Evolutionary conservation across 2,113 vertebrate genomes (phyloP).

Genomic region (Electrona antarctica): DNA sequence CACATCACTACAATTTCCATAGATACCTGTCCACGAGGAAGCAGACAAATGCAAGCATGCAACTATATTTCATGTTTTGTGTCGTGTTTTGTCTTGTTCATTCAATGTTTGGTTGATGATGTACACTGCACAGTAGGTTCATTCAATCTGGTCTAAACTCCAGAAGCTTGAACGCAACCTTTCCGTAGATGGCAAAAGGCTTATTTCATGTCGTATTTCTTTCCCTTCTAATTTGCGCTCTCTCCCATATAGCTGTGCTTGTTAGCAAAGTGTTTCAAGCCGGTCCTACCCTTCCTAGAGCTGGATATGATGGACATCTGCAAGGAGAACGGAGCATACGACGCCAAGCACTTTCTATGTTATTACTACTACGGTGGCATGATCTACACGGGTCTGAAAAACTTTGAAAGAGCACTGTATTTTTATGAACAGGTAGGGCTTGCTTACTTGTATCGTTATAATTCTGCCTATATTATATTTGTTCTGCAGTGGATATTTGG

Average conservation of each 20-base stretch:
- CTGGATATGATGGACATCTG: conserved; percentile 99
- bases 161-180: too few species aligned
- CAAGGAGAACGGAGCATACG: conserved; percentile 99
- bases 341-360: conserved; percentile 98
- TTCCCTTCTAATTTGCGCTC: background rate
- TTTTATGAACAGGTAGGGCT: conserved; percentile 96
- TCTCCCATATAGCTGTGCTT: conserved; percentile 88
- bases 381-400: conserved; percentile 99
- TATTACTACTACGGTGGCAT: conserved; percentile 99
- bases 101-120: too few species aligned
- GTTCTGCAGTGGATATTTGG: background rate
- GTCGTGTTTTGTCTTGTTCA: too few species aligned
- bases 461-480: background rate
- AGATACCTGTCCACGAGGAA: too few species aligned
- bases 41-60: too few species aligned
- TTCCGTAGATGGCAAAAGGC: too few species aligned
- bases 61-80: too few species aligned
- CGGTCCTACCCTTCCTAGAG: conserved; percentile 94
- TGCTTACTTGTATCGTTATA: too few species aligned
- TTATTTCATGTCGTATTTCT: background rate
- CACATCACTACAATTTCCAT: too few species aligned
- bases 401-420: conserved; percentile 98
- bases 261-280: conserved; percentile 99
- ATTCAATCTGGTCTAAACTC: too few species aligned
- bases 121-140: too few species aligned